These are phyloP conservation scores for Adineta ricciae DNA, from an alignment of 2,888 invertebrate species.

Conservation along the genomic window DNA sequence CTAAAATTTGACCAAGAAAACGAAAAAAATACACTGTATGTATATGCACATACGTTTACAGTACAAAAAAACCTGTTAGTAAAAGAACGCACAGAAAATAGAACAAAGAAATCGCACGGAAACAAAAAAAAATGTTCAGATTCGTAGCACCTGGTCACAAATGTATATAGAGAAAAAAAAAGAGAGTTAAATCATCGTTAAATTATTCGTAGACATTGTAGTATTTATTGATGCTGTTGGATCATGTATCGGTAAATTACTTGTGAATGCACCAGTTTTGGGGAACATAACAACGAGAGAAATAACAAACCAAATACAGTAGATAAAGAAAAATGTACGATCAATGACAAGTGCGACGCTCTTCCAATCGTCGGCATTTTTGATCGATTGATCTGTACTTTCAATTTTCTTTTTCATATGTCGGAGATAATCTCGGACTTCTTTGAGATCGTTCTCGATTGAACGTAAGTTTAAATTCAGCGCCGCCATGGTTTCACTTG, in stretches of 20 bases:
- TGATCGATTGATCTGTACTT: constrained; percentile 23
- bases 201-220: neutral
- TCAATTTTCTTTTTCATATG: constrained; percentile 33
- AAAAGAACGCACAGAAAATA: neutral
- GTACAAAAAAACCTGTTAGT: neutral
- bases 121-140: neutral
- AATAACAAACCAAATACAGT: constrained; percentile 29
- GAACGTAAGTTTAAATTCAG: neutral
- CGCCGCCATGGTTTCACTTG: neutral
- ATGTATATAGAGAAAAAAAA: neutral
- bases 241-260: neutral
- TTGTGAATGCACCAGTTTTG: neutral
- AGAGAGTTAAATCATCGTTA: neutral
- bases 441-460: constrained; percentile 34
- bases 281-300: constrained; percentile 32
- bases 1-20: too few species aligned
- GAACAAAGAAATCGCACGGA: neutral
- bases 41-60: too few species aligned
- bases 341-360: constrained; percentile 31
- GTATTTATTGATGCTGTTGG: neutral
- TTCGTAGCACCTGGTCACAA: neutral
- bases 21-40: too few species aligned
- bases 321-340: constrained; percentile 31
- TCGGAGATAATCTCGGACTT: constrained; percentile 33
- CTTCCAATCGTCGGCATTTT: constrained; percentile 31